These are phyloP conservation scores for Cotesia chilonis DNA, from an alignment of 1,140 invertebrate genomes.

Conservation along the genomic window DNA sequence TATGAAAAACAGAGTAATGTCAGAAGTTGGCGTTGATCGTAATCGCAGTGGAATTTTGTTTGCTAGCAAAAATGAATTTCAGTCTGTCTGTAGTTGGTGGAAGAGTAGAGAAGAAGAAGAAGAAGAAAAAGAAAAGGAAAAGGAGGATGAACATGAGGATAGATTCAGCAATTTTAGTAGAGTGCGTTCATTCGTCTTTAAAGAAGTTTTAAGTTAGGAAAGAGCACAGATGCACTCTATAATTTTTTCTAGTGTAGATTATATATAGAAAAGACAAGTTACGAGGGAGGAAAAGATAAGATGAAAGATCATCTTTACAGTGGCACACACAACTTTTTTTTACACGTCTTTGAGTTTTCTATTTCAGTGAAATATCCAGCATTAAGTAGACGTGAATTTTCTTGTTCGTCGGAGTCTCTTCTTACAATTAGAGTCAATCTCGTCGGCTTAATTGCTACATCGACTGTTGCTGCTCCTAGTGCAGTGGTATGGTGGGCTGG, in stretches of 20 bases:
- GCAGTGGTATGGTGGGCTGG: too few species aligned
- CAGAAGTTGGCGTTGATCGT: neutral
- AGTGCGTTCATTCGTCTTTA: slow-evolving; percentile 1
- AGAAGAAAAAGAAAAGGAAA: too few species aligned
- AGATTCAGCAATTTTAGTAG: neutral
- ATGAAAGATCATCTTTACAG: slow-evolving; percentile 7
- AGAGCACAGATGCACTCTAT: neutral
- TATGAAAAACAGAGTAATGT: neutral
- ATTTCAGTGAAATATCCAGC: neutral
- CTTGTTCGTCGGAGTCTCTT: neutral
- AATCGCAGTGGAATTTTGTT: slow-evolving; percentile 14
- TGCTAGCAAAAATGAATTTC: slow-evolving; percentile 12
- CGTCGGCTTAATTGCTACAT: slow-evolving; percentile 24
- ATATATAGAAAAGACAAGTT: neutral
- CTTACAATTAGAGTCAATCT: slow-evolving; percentile 30
- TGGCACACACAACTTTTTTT: neutral
- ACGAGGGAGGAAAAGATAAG: neutral
- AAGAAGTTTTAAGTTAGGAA: neutral
- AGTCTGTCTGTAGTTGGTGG: neutral
- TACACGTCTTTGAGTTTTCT: neutral
- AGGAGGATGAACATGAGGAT: too few species aligned
- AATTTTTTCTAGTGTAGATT: slow-evolving; percentile 12
- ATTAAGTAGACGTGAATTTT: neutral
- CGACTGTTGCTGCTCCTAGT: neutral
- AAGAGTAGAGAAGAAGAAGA: too few species aligned